Conservation (phyloP, 2,888 invertebrate genomes). For the Prenolepis imparis region DNA sequence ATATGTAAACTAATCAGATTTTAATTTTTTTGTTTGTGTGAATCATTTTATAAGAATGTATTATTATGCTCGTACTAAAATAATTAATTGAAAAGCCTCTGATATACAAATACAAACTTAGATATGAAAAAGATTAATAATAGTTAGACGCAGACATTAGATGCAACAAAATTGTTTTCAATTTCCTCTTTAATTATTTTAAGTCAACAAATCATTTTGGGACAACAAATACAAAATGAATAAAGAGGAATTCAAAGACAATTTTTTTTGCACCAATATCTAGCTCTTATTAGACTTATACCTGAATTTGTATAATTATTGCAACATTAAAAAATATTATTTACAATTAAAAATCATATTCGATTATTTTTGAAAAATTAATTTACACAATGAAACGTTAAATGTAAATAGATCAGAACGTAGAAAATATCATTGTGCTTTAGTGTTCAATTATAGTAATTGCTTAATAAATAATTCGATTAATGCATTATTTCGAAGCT, state of each 20-base stretch:
- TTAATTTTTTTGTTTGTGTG: not conserved
- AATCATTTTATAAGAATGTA: not conserved
- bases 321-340: not conserved
- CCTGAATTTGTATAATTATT: not conserved
- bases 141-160: too few species aligned
- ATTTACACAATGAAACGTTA: conserved; percentile 8
- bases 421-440: not conserved
- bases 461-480: not conserved
- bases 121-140: too few species aligned
- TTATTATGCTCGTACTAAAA: too few species aligned
- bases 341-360: not conserved
- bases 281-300: too few species aligned
- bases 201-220: too few species aligned
- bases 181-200: too few species aligned
- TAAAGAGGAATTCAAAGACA: too few species aligned
- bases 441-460: not conserved
- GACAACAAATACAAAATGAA: too few species aligned
- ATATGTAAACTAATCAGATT: not conserved
- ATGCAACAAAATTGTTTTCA: too few species aligned
- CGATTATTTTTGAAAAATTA: not conserved
- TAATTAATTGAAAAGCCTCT: too few species aligned
- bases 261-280: too few species aligned
- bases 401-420: not conserved
- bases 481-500: conserved; percentile 10
- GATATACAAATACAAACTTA: too few species aligned